phyloP scores from a whole-genome alignment of 2,113 vertebrate species.

The Xyliphius kryptos region DNA sequence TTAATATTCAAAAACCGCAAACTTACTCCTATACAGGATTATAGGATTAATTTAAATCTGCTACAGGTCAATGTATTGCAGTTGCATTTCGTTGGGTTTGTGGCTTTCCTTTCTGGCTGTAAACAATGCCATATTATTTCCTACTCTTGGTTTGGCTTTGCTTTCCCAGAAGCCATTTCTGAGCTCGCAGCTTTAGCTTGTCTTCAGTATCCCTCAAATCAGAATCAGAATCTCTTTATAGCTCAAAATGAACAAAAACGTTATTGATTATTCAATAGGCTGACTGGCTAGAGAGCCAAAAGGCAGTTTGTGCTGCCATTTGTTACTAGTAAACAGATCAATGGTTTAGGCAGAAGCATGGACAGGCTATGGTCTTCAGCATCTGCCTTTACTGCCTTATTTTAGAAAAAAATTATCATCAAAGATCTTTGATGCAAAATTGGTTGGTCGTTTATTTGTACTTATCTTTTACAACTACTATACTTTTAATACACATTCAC shows the following conservation, averaged over 20 bases:
- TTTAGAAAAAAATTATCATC: slow-evolving; percentile 31
- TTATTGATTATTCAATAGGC: slow-evolving; percentile 69
- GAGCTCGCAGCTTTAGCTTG: slow-evolving; percentile 41
- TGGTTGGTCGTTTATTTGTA: no score
- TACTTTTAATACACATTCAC: no score
- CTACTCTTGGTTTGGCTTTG: slow-evolving; percentile 44
- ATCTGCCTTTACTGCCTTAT: slow-evolving; percentile 7
- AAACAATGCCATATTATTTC: slow-evolving; percentile 34
- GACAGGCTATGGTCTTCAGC: slow-evolving; percentile 55
- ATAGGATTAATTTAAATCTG: slow-evolving; percentile 5
- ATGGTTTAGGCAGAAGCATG: slow-evolving; percentile 62
- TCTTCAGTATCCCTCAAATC: slow-evolving; percentile 59
- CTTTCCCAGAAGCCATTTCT: slow-evolving; percentile 44
- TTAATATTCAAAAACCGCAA: not conserved
- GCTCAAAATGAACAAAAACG: slow-evolving; percentile 63
- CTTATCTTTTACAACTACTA: no score
- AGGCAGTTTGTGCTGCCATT: slow-evolving; percentile 63
- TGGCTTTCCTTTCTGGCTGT: slow-evolving; percentile 25
- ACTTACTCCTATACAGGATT: not conserved
- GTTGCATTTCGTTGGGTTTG: slow-evolving; percentile 34
- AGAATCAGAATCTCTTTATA: slow-evolving; percentile 64
- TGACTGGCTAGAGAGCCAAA: slow-evolving; percentile 62
- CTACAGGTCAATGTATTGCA: slow-evolving; percentile 13
- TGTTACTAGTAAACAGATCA: slow-evolving; percentile 76
- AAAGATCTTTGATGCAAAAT: no score